Conservation (phyloP, 2,888 invertebrate genomes). For the Allygus modestus region DNA sequence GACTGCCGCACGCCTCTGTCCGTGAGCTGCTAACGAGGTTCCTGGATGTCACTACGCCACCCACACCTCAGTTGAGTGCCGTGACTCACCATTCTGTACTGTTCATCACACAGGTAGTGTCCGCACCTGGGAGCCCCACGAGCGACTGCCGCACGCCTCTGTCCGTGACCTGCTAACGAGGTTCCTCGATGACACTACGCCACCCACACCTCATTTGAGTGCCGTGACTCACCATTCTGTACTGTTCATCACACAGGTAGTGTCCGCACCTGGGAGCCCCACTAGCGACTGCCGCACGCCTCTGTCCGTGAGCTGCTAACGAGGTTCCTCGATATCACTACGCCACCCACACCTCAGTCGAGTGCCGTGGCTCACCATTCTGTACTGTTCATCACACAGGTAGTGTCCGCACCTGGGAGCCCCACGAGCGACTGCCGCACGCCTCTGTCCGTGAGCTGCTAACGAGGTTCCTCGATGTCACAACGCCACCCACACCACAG, state of each 20-base stretch:
- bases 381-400: neutral
- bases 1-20: constrained; percentile 82
- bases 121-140: constrained; percentile 87
- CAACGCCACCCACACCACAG: constrained; percentile 90
- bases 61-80: constrained; percentile 90
- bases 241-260: constrained; percentile 87
- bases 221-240: constrained; percentile 87
- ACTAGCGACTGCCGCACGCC: constrained; percentile 76
- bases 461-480: constrained; percentile 91
- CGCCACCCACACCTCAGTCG: constrained; percentile 92
- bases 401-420: constrained; percentile 81
- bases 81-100: constrained; percentile 88
- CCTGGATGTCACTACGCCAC: constrained; percentile 95
- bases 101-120: constrained; percentile 85
- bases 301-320: constrained; percentile 87
- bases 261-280: constrained; percentile 86
- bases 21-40: constrained; percentile 88
- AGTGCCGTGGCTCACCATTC: constrained; percentile 87
- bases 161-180: constrained; percentile 88
- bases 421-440: constrained; percentile 88
- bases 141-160: constrained; percentile 87
- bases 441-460: constrained; percentile 86
- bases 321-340: constrained; percentile 93
- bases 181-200: constrained; percentile 94
- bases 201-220: constrained; percentile 92